Evolutionary conservation across 2,113 vertebrate genomes (phyloP).

Genomic region (Mesocricetus auratus): DNA sequence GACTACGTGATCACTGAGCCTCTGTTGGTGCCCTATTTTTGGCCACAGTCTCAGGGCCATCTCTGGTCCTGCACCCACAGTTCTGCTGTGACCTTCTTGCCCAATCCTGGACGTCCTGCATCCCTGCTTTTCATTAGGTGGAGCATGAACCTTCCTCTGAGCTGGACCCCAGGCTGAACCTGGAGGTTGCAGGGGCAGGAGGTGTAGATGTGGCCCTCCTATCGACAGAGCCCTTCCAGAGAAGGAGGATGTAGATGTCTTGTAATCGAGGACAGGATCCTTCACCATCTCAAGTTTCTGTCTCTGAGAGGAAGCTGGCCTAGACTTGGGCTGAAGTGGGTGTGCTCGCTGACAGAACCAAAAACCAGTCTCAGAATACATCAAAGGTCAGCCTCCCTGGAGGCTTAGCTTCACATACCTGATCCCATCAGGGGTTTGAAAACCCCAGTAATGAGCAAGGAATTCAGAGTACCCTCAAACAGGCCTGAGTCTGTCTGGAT

Average conservation of each 20-base stretch:
- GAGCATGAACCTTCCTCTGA: neutral
- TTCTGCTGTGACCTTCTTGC: neutral
- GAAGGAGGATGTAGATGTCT: neutral
- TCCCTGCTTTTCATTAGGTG: neutral
- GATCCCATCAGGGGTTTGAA: neutral
- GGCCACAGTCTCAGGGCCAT: too few species aligned
- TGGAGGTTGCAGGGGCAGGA: neutral
- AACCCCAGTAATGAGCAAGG: neutral
- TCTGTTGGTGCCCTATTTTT: neutral
- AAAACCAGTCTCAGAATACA: neutral
- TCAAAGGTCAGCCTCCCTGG: neutral
- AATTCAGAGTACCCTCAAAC: neutral
- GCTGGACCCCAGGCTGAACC: neutral
- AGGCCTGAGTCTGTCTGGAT: fast-evolving
- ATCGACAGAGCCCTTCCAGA: neutral
- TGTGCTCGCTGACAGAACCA: neutral
- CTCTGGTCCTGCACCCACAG: neutral
- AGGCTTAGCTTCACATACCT: neutral
- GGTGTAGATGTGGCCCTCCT: neutral
- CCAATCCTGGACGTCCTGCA: neutral
- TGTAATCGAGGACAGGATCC: neutral
- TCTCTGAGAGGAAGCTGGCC: neutral
- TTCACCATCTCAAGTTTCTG: neutral
- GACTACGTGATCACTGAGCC: fast-evolving
- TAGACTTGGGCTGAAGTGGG: neutral